phyloP scores from a whole-genome alignment of 64 coral and sea anemone genomes.

The Orbicella faveolata region DNA sequence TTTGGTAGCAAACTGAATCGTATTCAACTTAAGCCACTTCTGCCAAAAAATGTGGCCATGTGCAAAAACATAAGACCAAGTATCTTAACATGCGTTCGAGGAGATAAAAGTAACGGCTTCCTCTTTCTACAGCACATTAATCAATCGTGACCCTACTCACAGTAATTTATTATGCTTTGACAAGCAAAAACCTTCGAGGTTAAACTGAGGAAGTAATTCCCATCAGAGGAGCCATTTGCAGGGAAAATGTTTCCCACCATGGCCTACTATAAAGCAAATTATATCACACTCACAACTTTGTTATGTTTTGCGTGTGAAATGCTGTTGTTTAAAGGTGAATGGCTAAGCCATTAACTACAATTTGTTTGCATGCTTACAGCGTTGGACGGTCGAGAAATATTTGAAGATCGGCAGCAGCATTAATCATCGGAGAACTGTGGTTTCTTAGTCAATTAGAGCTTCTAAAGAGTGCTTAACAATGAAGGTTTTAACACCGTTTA shows the following conservation, averaged over 20 bases:
- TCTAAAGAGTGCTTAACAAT: constrained; percentile 10
- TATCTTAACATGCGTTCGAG: not conserved
- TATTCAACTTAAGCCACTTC: not conserved
- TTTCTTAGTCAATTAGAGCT: constrained; percentile 29
- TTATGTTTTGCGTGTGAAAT: not conserved
- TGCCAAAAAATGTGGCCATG: not conserved
- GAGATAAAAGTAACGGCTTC: not conserved
- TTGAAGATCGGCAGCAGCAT: not conserved
- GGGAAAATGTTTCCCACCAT: not conserved
- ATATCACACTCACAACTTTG: not conserved
- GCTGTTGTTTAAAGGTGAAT: not conserved
- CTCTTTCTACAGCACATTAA: constrained; percentile 22
- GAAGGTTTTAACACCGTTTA: constrained; percentile 28
- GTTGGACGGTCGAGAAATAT: constrained; percentile 12
- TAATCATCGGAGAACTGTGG: constrained; percentile 1
- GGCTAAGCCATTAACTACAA: not conserved
- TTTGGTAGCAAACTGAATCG: no score
- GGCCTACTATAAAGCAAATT: not conserved
- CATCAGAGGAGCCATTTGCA: constrained; percentile 10
- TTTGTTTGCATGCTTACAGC: not conserved
- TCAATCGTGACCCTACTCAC: constrained; percentile 13
- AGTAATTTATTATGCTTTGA: constrained; percentile 38
- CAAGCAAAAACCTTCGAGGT: constrained; percentile 36
- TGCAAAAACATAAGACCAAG: not conserved
- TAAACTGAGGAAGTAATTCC: constrained; percentile 42